These are phyloP conservation scores for Calephelis virginiensis DNA, from an alignment of 1,140 invertebrate genomes.

Conservation along the genomic window DNA sequence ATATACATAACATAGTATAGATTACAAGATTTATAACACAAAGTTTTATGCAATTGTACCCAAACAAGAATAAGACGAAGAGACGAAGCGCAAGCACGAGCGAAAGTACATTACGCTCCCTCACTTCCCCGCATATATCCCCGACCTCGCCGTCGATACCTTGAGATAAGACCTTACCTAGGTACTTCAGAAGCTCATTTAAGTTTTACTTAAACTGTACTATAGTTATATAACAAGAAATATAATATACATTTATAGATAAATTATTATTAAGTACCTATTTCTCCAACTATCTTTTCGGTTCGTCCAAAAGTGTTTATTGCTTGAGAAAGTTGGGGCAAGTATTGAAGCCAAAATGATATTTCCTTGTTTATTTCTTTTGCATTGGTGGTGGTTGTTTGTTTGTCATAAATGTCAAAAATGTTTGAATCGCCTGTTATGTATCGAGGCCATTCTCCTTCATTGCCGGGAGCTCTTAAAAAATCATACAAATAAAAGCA, in stretches of 20 bases:
- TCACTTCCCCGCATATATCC: too few species aligned
- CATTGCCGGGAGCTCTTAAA: constrained; percentile 76
- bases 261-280: constrained; percentile 41
- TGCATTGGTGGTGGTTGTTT: constrained; percentile 21
- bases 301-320: constrained; percentile 38
- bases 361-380: constrained; percentile 41
- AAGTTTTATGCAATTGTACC: too few species aligned
- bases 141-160: too few species aligned
- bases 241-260: not conserved
- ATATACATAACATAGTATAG: too few species aligned
- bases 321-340: constrained; percentile 54
- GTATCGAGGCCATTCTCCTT: constrained; percentile 80
- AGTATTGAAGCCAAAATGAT: constrained; percentile 67
- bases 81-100: too few species aligned
- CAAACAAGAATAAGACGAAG: too few species aligned
- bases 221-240: too few species aligned
- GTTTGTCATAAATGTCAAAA: constrained; percentile 46
- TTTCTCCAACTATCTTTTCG: constrained; percentile 48
- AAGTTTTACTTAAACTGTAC: too few species aligned
- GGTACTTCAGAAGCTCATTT: too few species aligned
- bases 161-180: too few species aligned
- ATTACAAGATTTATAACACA: too few species aligned
- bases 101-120: too few species aligned
- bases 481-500: constrained; percentile 33
- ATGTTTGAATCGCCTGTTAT: constrained; percentile 65